These are phyloP conservation scores for Diglossa brunneiventris DNA, from an alignment of 2,113 vertebrate genomes.

Conservation along the genomic window DNA sequence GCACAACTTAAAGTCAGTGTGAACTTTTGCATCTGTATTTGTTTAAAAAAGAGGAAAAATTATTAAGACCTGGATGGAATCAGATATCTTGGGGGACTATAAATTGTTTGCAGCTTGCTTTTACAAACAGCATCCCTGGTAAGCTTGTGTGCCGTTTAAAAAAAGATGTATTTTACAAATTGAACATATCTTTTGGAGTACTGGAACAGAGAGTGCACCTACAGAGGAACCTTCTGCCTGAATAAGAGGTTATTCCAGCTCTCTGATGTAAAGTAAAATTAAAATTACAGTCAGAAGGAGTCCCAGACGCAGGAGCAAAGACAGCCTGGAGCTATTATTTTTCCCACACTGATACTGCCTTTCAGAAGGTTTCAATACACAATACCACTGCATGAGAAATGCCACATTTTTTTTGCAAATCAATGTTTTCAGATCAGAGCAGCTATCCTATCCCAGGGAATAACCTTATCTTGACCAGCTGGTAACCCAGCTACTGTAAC, in stretches of 20 bases:
- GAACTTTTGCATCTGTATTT: not conserved
- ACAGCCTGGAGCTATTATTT: not conserved
- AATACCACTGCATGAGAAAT: not conserved
- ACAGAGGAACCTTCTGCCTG: not conserved
- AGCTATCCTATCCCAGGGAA: not conserved
- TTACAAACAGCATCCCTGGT: not conserved
- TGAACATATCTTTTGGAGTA: not conserved
- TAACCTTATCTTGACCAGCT: not conserved
- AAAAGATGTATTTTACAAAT: not conserved
- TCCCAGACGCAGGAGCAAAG: not conserved
- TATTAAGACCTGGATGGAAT: not conserved
- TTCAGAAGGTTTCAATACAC: not conserved
- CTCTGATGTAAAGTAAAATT: not conserved
- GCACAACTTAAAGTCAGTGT: not conserved
- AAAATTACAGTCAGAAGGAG: not conserved
- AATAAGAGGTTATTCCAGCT: not conserved
- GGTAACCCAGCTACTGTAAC: not conserved
- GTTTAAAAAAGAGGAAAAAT: not conserved
- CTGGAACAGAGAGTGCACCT: not conserved
- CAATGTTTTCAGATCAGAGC: not conserved
- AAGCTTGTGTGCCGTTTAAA: not conserved
- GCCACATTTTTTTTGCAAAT: not conserved
- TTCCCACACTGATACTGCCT: not conserved
- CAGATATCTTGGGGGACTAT: not conserved
- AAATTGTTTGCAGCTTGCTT: not conserved